Evolutionary conservation across 2,113 vertebrate genomes (phyloP), one percentile per base, ranked within the genome.

Genomic region (Oreochromis aureus): DNA sequence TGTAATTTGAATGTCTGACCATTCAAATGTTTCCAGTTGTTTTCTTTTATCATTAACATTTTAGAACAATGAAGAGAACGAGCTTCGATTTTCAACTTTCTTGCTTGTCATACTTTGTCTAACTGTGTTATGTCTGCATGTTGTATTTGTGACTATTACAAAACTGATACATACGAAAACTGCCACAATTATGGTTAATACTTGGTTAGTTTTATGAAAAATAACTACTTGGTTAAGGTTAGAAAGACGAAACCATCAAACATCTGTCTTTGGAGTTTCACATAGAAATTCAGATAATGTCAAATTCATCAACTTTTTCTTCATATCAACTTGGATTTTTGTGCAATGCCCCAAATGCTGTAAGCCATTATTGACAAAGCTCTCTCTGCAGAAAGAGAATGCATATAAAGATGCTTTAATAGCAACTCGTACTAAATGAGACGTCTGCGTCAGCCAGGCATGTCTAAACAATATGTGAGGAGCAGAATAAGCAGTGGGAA

Each of bases 391-490:
- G 63, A 83, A 16, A 66, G 44, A 83, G 54, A 80, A 22, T 22
- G 59, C 32, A n/a, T 59, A 86, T n/a, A 58, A 12, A 27, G 10
- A 48, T 58, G 12, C 30, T 27, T 55, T 78, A 44, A 73, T 54
- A 15, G 54, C 27, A 59, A n/a, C 27, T 24, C 30, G 5, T 48
- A 15, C 41, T 56, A 53, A 69, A 51, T 36, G 39, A 32, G 13
- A 55, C 8, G 53, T 55, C 61, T 73, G 24, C n/a, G 16, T 83
- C 73, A 48, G 16, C 55, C 71, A 41, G 73, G 58, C 82, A 78
- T 66, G 58, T 87, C 59, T 80, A 55, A 73, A 61, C 46, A 54
- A 83, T 54, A 55, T 46, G 59, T 18, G 13, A 39, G 27, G 4
- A 18, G 51, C 32, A 34, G 27, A 54, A 55, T 27, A 36, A 87